These are phyloP conservation scores for Catharus bicknelli DNA, from an alignment of 2,113 vertebrate species.

Conservation along the genomic window DNA sequence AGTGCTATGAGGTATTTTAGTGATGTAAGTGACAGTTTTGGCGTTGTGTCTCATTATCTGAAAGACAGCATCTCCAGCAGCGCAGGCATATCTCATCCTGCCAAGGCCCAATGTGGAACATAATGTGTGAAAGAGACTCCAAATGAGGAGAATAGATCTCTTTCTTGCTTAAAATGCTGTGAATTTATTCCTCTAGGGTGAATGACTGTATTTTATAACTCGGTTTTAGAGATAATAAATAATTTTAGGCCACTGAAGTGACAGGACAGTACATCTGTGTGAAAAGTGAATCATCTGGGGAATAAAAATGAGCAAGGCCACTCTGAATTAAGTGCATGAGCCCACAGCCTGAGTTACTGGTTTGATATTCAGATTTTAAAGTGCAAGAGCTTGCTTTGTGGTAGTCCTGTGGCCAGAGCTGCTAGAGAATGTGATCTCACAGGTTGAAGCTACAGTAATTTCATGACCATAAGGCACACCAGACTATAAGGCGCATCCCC, in stretches of 20 bases:
- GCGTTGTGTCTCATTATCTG: slow-evolving; percentile 8
- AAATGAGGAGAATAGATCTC: background rate
- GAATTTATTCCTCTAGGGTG: slow-evolving; percentile 5
- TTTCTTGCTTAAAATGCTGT: slow-evolving; percentile 23
- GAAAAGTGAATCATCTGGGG: background rate
- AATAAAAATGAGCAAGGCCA: slow-evolving; percentile 15
- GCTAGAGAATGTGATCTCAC: background rate
- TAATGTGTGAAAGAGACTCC: slow-evolving; percentile 29
- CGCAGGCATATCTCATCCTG: slow-evolving; percentile 24
- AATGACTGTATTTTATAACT: background rate
- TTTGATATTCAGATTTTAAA: background rate
- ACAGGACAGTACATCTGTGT: slow-evolving; percentile 1
- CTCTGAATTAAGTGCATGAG: background rate
- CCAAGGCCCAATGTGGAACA: slow-evolving; percentile 26
- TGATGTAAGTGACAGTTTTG: slow-evolving; percentile 12
- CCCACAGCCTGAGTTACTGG: background rate
- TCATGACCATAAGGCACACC: no score
- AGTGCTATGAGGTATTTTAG: background rate
- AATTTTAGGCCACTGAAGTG: slow-evolving; percentile 16
- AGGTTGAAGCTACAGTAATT: background rate
- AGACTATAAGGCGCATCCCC: no score
- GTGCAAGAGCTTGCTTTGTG: background rate
- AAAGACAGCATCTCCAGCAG: slow-evolving; percentile 28
- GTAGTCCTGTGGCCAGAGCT: background rate
- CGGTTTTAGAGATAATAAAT: background rate